Evolutionary conservation across 1,140 invertebrate genomes (phyloP).

Genomic region (Drosophila bifasciata): DNA sequence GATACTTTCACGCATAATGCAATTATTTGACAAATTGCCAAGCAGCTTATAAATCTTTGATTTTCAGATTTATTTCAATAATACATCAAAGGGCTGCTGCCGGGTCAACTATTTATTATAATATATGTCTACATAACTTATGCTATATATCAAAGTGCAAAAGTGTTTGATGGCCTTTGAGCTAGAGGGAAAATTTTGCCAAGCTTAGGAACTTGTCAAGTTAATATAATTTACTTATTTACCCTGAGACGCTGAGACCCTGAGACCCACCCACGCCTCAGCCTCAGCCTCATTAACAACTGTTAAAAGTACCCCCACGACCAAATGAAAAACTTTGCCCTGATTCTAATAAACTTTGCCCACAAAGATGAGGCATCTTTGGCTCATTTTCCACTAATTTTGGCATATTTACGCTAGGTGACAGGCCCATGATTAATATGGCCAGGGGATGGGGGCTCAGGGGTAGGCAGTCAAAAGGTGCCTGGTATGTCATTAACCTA

Average conservation of each 20-base stretch:
- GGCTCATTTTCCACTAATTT: conserved; percentile 68
- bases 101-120: conserved; percentile 46
- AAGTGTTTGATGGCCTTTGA: conserved; percentile 48
- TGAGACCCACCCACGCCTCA: neutral
- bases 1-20: conserved; percentile 33
- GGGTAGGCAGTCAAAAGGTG: conserved; percentile 39
- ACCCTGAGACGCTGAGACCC: conserved; percentile 9
- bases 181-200: conserved; percentile 13
- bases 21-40: conserved; percentile 66
- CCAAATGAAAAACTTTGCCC: conserved; percentile 52
- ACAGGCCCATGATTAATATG: conserved; percentile 78
- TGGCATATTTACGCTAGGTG: conserved; percentile 78
- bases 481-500: conserved; percentile 53
- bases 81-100: conserved; percentile 32
- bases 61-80: conserved; percentile 26
- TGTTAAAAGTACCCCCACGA: conserved; percentile 17
- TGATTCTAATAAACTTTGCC: conserved; percentile 63
- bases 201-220: conserved; percentile 19
- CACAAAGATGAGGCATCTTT: conserved; percentile 64
- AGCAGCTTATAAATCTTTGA: conserved; percentile 35
- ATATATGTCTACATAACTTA: too few relatives aligned
- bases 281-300: conserved; percentile 57
- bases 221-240: conserved; percentile 48
- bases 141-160: conserved; percentile 60
- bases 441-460: neutral